Evolutionary conservation across 2,888 invertebrate species (phyloP).

Genomic region (Belgica antarctica): DNA sequence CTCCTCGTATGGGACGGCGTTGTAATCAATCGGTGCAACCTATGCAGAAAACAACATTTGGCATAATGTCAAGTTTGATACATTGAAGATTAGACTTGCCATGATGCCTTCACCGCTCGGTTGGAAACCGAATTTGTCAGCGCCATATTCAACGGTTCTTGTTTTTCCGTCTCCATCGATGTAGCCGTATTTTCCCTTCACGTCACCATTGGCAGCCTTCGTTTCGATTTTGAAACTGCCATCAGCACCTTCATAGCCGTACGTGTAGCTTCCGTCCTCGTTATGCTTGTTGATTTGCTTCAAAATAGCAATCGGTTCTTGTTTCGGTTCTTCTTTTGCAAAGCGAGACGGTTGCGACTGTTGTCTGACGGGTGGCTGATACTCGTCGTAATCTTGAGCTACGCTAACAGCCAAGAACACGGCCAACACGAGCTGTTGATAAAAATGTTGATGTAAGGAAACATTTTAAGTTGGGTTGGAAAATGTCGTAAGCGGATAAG

Average conservation of each 20-base stretch:
- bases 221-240: slow-evolving; percentile 90
- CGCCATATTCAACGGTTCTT: slow-evolving; percentile 44
- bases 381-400: slow-evolving; percentile 55
- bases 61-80: background rate
- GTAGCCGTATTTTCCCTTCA: slow-evolving; percentile 88
- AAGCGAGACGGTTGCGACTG: slow-evolving; percentile 4
- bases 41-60: slow-evolving; percentile 45
- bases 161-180: slow-evolving; percentile 77
- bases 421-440: background rate
- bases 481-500: no score
- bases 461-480: no score
- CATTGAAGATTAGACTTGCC: slow-evolving; percentile 54
- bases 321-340: slow-evolving; percentile 41
- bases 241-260: slow-evolving; percentile 84
- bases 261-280: slow-evolving; percentile 80
- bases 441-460: slow-evolving; percentile 4
- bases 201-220: slow-evolving; percentile 75
- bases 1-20: slow-evolving; percentile 50
- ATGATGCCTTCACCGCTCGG: slow-evolving; percentile 84
- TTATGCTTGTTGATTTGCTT: slow-evolving; percentile 80
- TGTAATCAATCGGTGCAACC: slow-evolving; percentile 47
- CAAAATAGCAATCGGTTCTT: slow-evolving; percentile 72
- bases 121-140: slow-evolving; percentile 80
- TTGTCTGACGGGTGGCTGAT: slow-evolving; percentile 50
- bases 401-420: slow-evolving; percentile 46